Conservation (phyloP, 2,797 vertebrate species). For the Leontocebus nigricollis region DNA sequence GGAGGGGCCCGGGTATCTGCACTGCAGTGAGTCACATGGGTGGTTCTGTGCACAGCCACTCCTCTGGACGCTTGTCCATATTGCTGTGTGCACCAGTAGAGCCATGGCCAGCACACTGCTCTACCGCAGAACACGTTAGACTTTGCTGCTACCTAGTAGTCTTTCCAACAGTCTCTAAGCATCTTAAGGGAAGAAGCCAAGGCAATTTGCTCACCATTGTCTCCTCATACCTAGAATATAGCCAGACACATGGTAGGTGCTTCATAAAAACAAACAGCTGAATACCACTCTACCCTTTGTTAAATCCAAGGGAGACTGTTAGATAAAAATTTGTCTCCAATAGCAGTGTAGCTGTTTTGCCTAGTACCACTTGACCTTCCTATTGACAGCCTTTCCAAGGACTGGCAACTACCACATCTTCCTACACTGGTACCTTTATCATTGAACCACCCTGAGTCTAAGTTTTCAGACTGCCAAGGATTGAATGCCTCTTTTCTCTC, state of each 20-base stretch:
- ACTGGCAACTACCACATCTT: neutral
- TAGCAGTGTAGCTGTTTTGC: neutral
- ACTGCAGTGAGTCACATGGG: no score
- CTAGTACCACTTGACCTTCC: neutral
- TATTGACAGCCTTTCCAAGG: neutral
- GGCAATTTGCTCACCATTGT: neutral
- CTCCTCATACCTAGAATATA: neutral
- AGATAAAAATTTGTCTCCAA: neutral
- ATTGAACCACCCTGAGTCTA: neutral
- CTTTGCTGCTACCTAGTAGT: neutral
- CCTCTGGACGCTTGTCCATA: neutral
- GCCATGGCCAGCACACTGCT: neutral
- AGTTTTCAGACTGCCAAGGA: neutral
- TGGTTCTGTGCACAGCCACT: neutral
- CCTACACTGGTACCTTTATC: conserved; percentile 2
- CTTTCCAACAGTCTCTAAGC: neutral
- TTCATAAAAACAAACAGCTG: neutral
- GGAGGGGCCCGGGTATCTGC: neutral
- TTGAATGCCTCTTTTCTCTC: conserved; percentile 38
- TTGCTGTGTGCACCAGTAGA: accelerated
- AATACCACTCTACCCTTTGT: neutral
- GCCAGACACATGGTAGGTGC: neutral
- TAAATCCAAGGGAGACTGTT: neutral
- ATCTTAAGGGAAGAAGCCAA: neutral
- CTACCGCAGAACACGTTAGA: neutral